These are phyloP conservation scores for Musca domestica DNA, from an alignment of 1,140 invertebrate genomes.

Conservation along the genomic window DNA sequence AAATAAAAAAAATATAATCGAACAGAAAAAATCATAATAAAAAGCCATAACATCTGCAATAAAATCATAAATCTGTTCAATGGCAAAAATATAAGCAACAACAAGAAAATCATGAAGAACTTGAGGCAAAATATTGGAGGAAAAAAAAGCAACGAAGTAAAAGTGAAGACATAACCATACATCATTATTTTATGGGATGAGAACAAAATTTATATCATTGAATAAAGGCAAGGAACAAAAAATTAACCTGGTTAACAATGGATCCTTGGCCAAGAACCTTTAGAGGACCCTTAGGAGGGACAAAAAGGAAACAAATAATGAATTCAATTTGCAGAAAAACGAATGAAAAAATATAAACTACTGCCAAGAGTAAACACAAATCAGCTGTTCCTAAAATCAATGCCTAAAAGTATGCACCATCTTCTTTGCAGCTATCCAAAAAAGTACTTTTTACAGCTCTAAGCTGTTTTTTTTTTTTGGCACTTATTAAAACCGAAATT, in stretches of 20 bases:
- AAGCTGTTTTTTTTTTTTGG: no score
- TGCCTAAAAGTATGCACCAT: no score
- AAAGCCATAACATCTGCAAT: constrained; percentile 20
- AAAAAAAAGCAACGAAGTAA: background rate
- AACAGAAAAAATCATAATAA: constrained; percentile 6
- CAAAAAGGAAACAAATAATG: no score
- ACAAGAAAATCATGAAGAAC: constrained; percentile 2
- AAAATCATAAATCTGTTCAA: constrained; percentile 20
- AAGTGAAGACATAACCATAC: constrained; percentile 21
- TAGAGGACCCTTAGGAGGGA: background rate
- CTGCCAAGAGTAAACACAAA: no score
- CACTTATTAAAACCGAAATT: no score
- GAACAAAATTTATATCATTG: constrained; percentile 14
- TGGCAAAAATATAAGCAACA: no score
- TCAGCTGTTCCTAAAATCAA: no score
- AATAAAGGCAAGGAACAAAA: background rate
- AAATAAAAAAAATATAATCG: background rate
- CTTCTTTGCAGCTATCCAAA: no score
- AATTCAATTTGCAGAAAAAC: no score
- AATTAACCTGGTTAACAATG: constrained; percentile 1
- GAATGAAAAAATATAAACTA: no score
- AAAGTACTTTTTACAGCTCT: no score
- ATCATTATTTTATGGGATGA: constrained; percentile 21
- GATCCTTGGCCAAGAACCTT: background rate
- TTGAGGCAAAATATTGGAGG: background rate